A percentile compares a stretch with the other conserved stretches of the same genome.
Conservation (phyloP, 2,797 vertebrate genomes). For the Sebastes trivittatus region DNA sequence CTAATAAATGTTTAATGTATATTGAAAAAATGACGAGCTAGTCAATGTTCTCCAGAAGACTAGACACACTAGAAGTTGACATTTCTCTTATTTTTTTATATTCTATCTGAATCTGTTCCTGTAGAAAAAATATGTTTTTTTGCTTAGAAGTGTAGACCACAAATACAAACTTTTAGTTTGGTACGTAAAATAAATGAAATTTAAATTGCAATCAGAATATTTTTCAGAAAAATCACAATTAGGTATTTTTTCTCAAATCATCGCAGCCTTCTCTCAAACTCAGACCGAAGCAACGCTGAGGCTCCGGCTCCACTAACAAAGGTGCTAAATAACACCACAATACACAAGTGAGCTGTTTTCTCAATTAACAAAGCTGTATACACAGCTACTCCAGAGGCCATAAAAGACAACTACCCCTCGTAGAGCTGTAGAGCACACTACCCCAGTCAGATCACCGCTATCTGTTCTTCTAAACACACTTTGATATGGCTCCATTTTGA, state of each 20-base stretch:
- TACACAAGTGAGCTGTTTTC: conserved; percentile 43
- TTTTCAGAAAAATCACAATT: not conserved
- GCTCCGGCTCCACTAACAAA: not conserved
- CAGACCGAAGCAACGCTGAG: not conserved
- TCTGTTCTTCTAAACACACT: conserved; percentile 27
- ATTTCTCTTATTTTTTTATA: too few relatives aligned
- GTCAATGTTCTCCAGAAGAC: too few relatives aligned
- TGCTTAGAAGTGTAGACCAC: not conserved
- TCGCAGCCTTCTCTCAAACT: not conserved
- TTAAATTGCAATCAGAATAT: too few relatives aligned
- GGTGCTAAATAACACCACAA: conserved; percentile 18
- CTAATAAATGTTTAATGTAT: too few relatives aligned
- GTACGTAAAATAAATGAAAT: not conserved
- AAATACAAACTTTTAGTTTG: not conserved
- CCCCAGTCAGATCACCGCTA: conserved; percentile 2
- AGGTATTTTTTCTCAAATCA: not conserved
- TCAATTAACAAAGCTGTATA: conserved; percentile 57
- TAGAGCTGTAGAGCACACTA: conserved; percentile 46
- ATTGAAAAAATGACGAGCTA: too few relatives aligned
- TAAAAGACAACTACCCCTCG: conserved; percentile 56
- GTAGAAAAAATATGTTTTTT: not conserved
- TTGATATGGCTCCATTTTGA: conserved; percentile 30
- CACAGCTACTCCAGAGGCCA: conserved; percentile 40
- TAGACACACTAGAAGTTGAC: too few relatives aligned
- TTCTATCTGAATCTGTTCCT: too few relatives aligned